Evolutionary conservation across 2,888 invertebrate genomes (phyloP).

Genomic region (Patella caerulea): DNA sequence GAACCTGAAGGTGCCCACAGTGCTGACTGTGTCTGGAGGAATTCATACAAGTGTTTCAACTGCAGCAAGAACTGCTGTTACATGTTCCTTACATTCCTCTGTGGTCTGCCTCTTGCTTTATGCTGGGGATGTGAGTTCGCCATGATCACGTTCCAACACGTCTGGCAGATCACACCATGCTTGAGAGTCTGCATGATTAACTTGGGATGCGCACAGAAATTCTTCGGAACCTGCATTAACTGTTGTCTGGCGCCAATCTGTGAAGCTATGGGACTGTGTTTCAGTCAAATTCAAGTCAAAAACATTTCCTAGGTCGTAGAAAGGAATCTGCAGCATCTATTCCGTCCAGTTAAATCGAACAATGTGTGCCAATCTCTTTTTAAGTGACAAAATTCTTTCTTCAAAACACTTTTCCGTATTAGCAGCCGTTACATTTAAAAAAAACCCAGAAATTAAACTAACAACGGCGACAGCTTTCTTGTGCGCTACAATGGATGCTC

Average conservation of each 20-base stretch:
- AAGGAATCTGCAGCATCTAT: too few species aligned
- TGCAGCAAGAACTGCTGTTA: slow-evolving; percentile 80
- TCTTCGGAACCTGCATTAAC: slow-evolving; percentile 74
- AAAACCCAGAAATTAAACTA: too few species aligned
- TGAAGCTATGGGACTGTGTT: slow-evolving; percentile 72
- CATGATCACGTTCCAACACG: slow-evolving; percentile 76
- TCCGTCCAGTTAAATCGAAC: too few species aligned
- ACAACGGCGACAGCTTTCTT: too few species aligned
- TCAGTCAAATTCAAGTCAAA: slow-evolving; percentile 35
- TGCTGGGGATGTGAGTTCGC: slow-evolving; percentile 71
- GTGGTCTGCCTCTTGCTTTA: slow-evolving; percentile 79
- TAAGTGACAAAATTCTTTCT: too few species aligned
- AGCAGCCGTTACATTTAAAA: too few species aligned
- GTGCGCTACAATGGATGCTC: too few species aligned
- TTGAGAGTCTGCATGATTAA: slow-evolving; percentile 79
- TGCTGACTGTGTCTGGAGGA: slow-evolving; percentile 81
- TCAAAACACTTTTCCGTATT: too few species aligned
- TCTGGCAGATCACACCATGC: slow-evolving; percentile 82
- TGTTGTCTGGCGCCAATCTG: slow-evolving; percentile 76
- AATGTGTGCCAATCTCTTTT: too few species aligned
- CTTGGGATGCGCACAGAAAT: slow-evolving; percentile 44
- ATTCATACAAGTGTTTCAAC: slow-evolving; percentile 77
- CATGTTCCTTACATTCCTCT: slow-evolving; percentile 78
- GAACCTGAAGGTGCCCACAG: slow-evolving; percentile 52
- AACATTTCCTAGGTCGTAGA: slow-evolving; percentile 23